Conservation (phyloP, 2,113 vertebrate genomes). For the Elephantulus edwardii region DNA sequence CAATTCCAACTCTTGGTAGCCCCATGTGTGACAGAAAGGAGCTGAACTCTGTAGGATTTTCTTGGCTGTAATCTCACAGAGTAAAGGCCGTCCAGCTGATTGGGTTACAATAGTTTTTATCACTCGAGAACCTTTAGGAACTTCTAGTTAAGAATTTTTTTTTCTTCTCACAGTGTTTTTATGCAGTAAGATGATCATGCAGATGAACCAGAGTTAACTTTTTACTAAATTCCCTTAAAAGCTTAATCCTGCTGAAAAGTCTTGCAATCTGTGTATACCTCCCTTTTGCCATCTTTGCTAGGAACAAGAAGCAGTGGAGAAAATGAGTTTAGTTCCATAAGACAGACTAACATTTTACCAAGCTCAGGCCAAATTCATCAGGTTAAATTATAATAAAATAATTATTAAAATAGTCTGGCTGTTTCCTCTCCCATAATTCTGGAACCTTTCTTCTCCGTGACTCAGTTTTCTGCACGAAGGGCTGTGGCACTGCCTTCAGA, state of each 20-base stretch:
- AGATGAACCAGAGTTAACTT: neutral
- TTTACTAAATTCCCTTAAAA: conserved; percentile 18
- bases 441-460: conserved; percentile 53
- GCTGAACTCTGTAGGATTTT: neutral
- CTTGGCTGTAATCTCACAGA: neutral
- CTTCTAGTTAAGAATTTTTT: neutral
- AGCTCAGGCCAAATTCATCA: neutral
- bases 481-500: neutral
- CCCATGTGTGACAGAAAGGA: neutral
- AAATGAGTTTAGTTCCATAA: neutral
- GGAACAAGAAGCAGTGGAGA: neutral
- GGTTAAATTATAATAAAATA: neutral
- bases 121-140: neutral
- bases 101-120: neutral
- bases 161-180: conserved; percentile 8
- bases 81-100: neutral
- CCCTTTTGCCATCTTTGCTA: neutral
- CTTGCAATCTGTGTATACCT: neutral
- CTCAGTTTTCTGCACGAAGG: conserved; percentile 60
- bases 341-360: neutral
- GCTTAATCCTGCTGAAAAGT: neutral
- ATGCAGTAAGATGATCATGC: conserved; percentile 2
- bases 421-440: neutral
- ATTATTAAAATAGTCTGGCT: neutral
- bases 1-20: neutral